Base-by-base conservation (phyloP, 2,888 invertebrate species). In the Eretmocerus hayati region DNA sequence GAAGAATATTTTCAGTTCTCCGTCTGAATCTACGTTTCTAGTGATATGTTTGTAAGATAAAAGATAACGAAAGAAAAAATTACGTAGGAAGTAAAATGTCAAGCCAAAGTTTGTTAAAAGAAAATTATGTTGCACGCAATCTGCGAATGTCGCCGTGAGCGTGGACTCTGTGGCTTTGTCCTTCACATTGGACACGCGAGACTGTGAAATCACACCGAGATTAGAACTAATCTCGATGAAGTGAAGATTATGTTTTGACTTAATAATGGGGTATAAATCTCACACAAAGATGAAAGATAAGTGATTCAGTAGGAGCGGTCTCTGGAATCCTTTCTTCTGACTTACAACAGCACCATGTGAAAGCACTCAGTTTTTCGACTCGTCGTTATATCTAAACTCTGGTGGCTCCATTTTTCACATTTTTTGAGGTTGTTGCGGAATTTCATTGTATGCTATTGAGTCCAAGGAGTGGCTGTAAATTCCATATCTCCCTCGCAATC, bases 161-260 rank as follows among this genome's bases (percentile, higher is more conserved):
- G 13, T 13, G 22, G 31, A 18, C 22, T 8, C 16, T 36, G 23
- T n/a, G n/a, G n/a, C 37, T 47, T 47, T 42, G 42, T 47, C 42
- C 47, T 47, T 47, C 42, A 22, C 22, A 23, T 42, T 47, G 23
- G 22, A 31, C 47, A 47, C 37, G 47, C 47, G 31, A 47, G 37
- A n/a, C 37, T 37, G 21, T 37, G 21, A 47, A 47, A 42, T 47
- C 35, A 26, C 15, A 26, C 8, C 21, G 30, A 26, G 44, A 44
- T 44, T 30, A 44, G 37, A 44, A 20, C 37, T 44, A 37, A 35
- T 43, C 26, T 43, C 18, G 13, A 33, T 15, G 26, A 26, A 11
- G 26, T 26, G 26, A 26, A 11, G 26, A 26, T 26, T 26, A 26
- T 26, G 26, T 11, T 26, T n/a, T 26, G 26, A 26, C 26, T 26